These are phyloP conservation scores for Mallotus villosus DNA, from an alignment of 2,797 vertebrate genomes.

Conservation along the genomic window DNA sequence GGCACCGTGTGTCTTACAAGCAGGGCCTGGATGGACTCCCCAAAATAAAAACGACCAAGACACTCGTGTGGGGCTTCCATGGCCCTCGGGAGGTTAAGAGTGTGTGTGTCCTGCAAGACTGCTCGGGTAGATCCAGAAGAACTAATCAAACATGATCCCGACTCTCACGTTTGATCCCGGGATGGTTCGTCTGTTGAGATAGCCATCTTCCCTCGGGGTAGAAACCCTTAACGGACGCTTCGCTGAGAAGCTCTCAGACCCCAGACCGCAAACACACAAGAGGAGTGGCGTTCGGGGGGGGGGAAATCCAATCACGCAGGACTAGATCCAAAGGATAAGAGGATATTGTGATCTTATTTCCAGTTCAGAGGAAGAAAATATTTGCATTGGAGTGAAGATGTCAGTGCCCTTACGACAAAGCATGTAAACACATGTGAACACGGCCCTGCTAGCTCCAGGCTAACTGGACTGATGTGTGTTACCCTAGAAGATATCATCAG, in stretches of 20 bases:
- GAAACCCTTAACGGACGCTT: neutral
- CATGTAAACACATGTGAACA: conserved; percentile 32
- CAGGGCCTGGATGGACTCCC: conserved; percentile 6
- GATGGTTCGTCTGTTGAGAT: neutral
- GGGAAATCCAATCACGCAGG: neutral
- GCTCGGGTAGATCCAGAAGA: conserved; percentile 28
- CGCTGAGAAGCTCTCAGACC: neutral
- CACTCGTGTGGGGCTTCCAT: conserved; percentile 42
- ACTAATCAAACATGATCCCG: neutral
- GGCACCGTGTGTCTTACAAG: conserved; percentile 1
- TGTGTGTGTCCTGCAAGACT: conserved; percentile 38
- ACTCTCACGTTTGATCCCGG: neutral
- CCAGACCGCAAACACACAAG: neutral
- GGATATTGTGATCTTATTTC: conserved; percentile 17
- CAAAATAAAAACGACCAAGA: conserved; percentile 54
- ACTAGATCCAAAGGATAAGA: conserved; percentile 6
- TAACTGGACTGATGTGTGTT: neutral
- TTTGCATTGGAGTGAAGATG: conserved; percentile 46
- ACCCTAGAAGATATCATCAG: conserved; percentile 9
- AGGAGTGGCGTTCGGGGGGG: neutral
- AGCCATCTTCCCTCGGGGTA: neutral
- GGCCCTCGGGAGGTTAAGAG: conserved; percentile 51
- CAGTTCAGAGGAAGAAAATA: conserved; percentile 40
- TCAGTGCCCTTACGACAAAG: conserved; percentile 23
- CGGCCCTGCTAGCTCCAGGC: neutral